Evolutionary conservation across 2,113 vertebrate genomes (phyloP).

Genomic region (Microtus ochrogaster): DNA sequence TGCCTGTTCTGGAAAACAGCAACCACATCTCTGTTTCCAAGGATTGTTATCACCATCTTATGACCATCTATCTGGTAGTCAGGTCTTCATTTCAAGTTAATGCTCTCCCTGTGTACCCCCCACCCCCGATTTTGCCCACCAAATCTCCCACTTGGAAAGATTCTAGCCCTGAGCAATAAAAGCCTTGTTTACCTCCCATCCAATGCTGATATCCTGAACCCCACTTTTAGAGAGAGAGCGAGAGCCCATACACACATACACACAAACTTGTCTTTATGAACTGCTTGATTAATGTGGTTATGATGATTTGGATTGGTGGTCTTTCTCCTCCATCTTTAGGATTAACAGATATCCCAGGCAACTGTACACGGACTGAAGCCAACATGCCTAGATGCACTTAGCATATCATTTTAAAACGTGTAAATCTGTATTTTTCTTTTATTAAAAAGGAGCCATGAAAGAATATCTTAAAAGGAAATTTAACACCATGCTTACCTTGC

Average conservation of each 20-base stretch:
- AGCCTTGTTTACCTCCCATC: background rate
- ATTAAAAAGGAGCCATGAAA: slow-evolving; percentile 45
- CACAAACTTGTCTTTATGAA: background rate
- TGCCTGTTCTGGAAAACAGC: background rate
- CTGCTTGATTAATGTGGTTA: background rate
- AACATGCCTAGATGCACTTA: background rate
- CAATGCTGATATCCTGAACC: background rate
- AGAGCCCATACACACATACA: background rate
- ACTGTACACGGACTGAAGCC: background rate
- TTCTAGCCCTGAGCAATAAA: background rate
- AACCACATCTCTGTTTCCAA: background rate
- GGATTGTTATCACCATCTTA: background rate
- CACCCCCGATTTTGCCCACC: background rate
- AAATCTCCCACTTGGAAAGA: background rate
- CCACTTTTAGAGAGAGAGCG: background rate
- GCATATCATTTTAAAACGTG: slow-evolving; percentile 46
- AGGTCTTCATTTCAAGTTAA: background rate
- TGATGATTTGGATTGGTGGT: background rate
- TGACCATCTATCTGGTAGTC: background rate
- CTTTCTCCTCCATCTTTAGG: background rate
- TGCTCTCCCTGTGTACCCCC: background rate
- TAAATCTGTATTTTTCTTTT: slow-evolving; percentile 34
- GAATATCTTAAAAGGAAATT: background rate
- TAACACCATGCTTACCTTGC: slow-evolving; percentile 90
- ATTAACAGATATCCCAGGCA: background rate